These are phyloP conservation scores for Drosophila pegasa DNA, from an alignment of 2,888 invertebrate genomes.

Conservation along the genomic window DNA sequence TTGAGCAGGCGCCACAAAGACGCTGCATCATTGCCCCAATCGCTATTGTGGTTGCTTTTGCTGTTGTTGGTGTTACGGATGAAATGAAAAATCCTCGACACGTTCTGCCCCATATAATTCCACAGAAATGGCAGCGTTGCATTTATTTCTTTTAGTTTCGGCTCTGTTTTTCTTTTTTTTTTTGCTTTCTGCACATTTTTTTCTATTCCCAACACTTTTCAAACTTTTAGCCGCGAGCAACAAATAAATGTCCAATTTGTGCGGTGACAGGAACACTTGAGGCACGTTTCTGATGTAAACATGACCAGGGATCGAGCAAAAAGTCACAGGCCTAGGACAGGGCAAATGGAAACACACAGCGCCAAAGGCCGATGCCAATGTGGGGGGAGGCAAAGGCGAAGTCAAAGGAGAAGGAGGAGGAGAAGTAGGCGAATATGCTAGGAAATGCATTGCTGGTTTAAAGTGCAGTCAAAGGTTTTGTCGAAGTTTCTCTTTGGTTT, in stretches of 20 bases:
- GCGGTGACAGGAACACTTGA: slow-evolving; percentile 81
- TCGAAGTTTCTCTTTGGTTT: slow-evolving; percentile 49
- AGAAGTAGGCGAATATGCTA: slow-evolving; percentile 8
- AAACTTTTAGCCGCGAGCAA: slow-evolving; percentile 60
- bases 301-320: slow-evolving; percentile 67
- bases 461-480: slow-evolving; percentile 64
- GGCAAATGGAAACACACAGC: slow-evolving; percentile 28
- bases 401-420: neutral
- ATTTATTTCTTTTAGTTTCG: slow-evolving; percentile 36
- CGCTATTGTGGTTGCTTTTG: slow-evolving; percentile 18
- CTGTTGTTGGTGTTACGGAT: slow-evolving; percentile 40
- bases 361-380: slow-evolving; percentile 5
- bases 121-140: slow-evolving; percentile 43
- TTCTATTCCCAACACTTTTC: slow-evolving; percentile 51
- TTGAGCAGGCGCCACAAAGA: slow-evolving; percentile 63
- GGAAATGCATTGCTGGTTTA: slow-evolving; percentile 49
- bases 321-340: slow-evolving; percentile 66
- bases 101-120: slow-evolving; percentile 71
- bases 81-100: slow-evolving; percentile 69
- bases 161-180: neutral
- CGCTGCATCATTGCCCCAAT: slow-evolving; percentile 70
- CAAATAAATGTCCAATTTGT: slow-evolving; percentile 82
- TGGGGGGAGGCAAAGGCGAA: neutral
- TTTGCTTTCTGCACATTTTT: slow-evolving; percentile 17
- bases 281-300: slow-evolving; percentile 80